These are phyloP conservation scores for Allacma fusca DNA, from an alignment of 2,888 invertebrate genomes.

Conservation along the genomic window DNA sequence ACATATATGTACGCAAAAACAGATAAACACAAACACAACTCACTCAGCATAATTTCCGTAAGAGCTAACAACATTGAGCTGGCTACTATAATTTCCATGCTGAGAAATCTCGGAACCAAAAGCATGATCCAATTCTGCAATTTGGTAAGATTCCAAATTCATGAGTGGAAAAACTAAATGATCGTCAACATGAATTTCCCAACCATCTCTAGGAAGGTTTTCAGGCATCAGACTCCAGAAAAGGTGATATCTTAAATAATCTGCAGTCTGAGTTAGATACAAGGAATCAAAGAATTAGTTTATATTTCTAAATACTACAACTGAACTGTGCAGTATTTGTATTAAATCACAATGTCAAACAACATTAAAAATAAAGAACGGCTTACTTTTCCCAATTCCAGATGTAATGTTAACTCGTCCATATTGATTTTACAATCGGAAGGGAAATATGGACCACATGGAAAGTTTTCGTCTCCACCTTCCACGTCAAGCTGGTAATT, in stretches of 20 bases:
- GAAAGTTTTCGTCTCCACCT: background rate
- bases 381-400: background rate
- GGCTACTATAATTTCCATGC: background rate
- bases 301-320: too few relatives aligned
- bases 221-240: conserved; percentile 13
- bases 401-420: background rate
- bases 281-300: too few relatives aligned
- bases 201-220: conserved; percentile 4
- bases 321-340: too few relatives aligned
- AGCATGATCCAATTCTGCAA: background rate
- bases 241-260: background rate
- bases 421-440: background rate
- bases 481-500: too few relatives aligned
- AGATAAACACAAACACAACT: background rate
- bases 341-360: too few relatives aligned
- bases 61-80: background rate
- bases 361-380: background rate
- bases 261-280: background rate
- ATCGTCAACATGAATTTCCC: background rate
- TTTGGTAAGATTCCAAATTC: conserved; percentile 18
- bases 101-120: conserved; percentile 19
- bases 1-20: too few relatives aligned
- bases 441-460: conserved; percentile 1
- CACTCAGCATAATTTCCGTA: conserved; percentile 27
- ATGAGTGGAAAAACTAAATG: background rate